phyloP scores from a whole-genome alignment of 2,797 vertebrate species.

The Bufotes viridis region DNA sequence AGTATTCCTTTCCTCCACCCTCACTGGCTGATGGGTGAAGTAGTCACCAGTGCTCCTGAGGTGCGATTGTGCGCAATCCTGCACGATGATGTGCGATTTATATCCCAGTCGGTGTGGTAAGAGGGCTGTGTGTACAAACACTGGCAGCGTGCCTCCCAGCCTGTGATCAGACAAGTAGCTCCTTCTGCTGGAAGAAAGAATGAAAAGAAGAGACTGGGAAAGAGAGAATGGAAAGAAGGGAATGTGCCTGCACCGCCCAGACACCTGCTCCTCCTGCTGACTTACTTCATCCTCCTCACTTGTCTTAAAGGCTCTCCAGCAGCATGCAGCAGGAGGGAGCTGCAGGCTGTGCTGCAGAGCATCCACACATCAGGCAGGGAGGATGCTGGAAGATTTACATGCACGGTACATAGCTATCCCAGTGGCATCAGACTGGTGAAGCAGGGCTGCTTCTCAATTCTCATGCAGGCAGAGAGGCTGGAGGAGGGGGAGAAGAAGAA shows the following conservation, averaged over 20 bases:
- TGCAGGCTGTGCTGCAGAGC: constrained; percentile 7
- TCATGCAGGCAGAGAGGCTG: background rate
- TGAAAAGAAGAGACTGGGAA: constrained; percentile 31
- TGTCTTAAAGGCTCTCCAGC: constrained; percentile 38
- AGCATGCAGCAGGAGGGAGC: background rate
- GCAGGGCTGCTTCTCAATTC: background rate
- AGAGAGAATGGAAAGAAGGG: constrained; percentile 42
- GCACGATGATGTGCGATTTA: constrained; percentile 1
- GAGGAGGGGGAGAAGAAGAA: background rate
- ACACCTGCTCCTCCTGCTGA: constrained; percentile 59
- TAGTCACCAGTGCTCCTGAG: constrained; percentile 19
- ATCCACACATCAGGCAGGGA: background rate
- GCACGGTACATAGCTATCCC: constrained; percentile 7
- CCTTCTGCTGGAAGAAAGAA: constrained; percentile 54
- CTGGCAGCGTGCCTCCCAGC: constrained; percentile 18
- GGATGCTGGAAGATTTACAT: constrained; percentile 12
- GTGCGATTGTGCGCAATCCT: background rate
- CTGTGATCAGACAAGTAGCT: constrained; percentile 44
- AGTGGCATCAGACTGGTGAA: background rate
- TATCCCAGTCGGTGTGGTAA: background rate
- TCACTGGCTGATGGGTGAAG: background rate
- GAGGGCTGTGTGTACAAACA: constrained; percentile 49
- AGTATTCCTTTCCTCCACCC: constrained; percentile 10
- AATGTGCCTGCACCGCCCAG: constrained; percentile 49
- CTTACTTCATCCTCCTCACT: constrained; percentile 56